Evolutionary conservation across 2,797 vertebrate species (phyloP).

Genomic region (Onychomys arenicola): DNA sequence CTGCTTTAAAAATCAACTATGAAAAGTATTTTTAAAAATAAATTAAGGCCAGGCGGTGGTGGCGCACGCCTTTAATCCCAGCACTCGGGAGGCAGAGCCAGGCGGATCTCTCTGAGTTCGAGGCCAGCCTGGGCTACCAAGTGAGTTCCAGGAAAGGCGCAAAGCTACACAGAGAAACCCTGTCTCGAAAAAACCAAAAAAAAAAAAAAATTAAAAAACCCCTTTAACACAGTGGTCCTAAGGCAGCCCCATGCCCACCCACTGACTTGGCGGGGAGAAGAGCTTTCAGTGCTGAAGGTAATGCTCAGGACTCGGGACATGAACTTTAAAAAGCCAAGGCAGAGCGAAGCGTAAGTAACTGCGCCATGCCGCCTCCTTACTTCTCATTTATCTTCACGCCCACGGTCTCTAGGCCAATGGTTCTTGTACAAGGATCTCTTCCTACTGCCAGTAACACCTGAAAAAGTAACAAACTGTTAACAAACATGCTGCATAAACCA

Average conservation of each 20-base stretch:
- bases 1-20: background rate
- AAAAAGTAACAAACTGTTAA: conserved; percentile 69
- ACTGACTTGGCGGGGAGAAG: background rate
- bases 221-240: background rate
- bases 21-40: background rate
- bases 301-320: background rate
- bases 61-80: no score
- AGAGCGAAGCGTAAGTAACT: background rate
- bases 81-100: no score
- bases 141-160: no score
- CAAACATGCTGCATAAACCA: background rate
- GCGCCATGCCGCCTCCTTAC: conserved; percentile 82
- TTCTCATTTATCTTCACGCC: conserved; percentile 91
- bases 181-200: no score
- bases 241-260: no score
- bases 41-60: no score
- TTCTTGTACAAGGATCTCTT: conserved; percentile 89
- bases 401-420: conserved; percentile 90
- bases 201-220: no score
- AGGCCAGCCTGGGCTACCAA: no score
- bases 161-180: no score
- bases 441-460: conserved; percentile 91
- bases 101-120: no score
- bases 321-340: background rate
- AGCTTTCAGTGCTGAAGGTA: background rate